These are phyloP conservation scores for Thryonomys swinderianus DNA, from an alignment of 2,113 vertebrate species.

Conservation along the genomic window DNA sequence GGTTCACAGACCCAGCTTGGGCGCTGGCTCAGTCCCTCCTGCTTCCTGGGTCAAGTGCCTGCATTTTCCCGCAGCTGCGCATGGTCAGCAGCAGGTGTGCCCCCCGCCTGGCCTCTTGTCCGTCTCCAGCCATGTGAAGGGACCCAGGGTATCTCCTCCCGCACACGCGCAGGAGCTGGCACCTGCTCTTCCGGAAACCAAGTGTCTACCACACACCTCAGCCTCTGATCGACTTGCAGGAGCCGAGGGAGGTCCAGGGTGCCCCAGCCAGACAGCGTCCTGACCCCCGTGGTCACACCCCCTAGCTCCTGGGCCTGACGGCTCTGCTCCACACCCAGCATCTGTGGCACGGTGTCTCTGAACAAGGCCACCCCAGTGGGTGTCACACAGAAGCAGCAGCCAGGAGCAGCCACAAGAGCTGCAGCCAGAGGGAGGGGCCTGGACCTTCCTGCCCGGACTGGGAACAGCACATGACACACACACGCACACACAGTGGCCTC, in stretches of 20 bases:
- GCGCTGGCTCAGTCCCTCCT: background rate
- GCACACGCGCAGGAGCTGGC: background rate
- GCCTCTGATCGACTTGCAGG: background rate
- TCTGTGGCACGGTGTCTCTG: background rate
- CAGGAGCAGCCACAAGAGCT: no score
- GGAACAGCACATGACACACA: background rate
- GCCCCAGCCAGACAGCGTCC: no score
- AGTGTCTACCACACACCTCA: background rate
- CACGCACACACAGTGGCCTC: background rate
- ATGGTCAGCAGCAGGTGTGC: background rate
- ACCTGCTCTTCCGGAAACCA: background rate
- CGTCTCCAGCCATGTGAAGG: no score
- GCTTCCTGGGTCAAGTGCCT: background rate
- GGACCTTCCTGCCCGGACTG: background rate
- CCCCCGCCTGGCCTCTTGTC: no score
- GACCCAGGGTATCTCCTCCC: background rate
- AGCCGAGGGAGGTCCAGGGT: background rate
- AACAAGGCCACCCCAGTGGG: background rate
- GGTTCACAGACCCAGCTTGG: no score
- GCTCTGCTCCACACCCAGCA: rapidly evolving
- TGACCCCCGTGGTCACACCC: rapidly evolving
- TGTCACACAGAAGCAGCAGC: background rate
- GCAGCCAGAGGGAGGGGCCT: no score
- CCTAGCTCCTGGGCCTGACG: rapidly evolving
- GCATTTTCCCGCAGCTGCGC: background rate